These are phyloP conservation scores for Holothuria leucospilota DNA, from an alignment of 53 echinoderm and acorn worm species.

Conservation along the genomic window DNA sequence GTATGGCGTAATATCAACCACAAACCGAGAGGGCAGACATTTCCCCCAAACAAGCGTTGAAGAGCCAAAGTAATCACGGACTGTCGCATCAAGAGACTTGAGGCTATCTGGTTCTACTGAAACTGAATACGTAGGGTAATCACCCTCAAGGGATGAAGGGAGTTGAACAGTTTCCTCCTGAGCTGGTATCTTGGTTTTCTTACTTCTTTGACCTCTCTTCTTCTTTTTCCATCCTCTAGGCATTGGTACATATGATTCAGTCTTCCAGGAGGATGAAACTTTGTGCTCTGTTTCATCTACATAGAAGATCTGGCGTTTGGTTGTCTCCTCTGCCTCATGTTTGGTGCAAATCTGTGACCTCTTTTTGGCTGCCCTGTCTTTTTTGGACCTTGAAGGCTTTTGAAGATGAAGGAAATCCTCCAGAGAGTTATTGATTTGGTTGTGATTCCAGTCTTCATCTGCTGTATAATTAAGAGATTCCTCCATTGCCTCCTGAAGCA, in stretches of 20 bases:
- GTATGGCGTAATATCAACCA: background rate
- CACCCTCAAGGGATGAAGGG: background rate
- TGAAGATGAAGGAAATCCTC: background rate
- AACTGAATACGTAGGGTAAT: background rate
- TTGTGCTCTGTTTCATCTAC: constrained; percentile 28
- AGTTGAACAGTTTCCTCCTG: background rate
- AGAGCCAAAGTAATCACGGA: background rate
- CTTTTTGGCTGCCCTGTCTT: too few species aligned
- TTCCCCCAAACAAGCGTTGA: constrained; percentile 13
- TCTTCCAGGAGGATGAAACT: background rate
- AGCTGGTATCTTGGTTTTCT: background rate
- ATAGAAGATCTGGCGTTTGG: constrained; percentile 23
- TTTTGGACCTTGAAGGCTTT: too few species aligned
- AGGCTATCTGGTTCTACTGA: background rate
- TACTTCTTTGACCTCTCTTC: background rate
- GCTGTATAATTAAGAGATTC: background rate
- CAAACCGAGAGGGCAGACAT: background rate
- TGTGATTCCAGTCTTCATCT: background rate
- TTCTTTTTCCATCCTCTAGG: background rate
- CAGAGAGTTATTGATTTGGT: background rate
- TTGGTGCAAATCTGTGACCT: background rate
- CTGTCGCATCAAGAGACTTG: background rate
- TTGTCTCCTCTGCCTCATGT: background rate
- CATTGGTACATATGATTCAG: constrained; percentile 8
- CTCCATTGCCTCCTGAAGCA: constrained; percentile 24